Percentiles rank a stretch among this genome's conserved stretches.
These are phyloP conservation scores for Punctoribates punctum DNA, from an alignment of 2,888 invertebrate species.

Conservation along the genomic window DNA sequence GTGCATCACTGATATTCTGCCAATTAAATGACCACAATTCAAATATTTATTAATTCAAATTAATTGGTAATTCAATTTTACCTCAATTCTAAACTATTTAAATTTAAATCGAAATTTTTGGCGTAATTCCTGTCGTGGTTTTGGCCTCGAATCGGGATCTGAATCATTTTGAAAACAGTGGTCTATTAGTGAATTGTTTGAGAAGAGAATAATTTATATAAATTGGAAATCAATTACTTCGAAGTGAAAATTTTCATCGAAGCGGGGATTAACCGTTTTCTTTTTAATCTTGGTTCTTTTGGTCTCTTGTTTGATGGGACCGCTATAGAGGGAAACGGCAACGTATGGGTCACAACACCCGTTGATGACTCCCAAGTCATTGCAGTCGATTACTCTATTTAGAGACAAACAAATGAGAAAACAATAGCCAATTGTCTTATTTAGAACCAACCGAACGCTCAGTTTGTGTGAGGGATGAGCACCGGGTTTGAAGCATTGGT, in stretches of 20 bases:
- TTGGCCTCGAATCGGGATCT: slow-evolving; percentile 44
- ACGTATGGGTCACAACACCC: slow-evolving; percentile 89
- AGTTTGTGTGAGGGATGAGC: slow-evolving; percentile 49
- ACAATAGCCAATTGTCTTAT: background rate
- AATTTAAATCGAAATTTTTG: background rate
- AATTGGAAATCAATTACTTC: slow-evolving; percentile 56
- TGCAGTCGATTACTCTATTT: slow-evolving; percentile 70
- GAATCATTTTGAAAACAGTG: too few relatives aligned
- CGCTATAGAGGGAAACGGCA: slow-evolving; percentile 71
- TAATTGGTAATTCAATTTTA: slow-evolving; percentile 2
- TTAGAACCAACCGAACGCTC: background rate
- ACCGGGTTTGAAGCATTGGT: slow-evolving; percentile 60
- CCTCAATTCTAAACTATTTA: slow-evolving; percentile 38
- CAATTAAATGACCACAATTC: background rate
- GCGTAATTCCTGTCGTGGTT: slow-evolving; percentile 42
- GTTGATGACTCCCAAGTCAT: slow-evolving; percentile 80
- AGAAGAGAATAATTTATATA: background rate
- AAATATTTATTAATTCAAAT: slow-evolving; percentile 53
- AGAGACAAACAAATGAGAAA: background rate
- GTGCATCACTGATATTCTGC: slow-evolving; percentile 80
- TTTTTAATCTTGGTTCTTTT: slow-evolving; percentile 80
- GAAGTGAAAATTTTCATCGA: slow-evolving; percentile 81
- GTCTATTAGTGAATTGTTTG: too few relatives aligned
- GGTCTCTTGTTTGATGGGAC: slow-evolving; percentile 60
- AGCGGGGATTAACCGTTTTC: slow-evolving; percentile 83